A percentile compares a stretch with the other conserved stretches of the same genome.
Conservation (phyloP, 2,888 invertebrate species). For the Hirtodrosophila duncani region DNA sequence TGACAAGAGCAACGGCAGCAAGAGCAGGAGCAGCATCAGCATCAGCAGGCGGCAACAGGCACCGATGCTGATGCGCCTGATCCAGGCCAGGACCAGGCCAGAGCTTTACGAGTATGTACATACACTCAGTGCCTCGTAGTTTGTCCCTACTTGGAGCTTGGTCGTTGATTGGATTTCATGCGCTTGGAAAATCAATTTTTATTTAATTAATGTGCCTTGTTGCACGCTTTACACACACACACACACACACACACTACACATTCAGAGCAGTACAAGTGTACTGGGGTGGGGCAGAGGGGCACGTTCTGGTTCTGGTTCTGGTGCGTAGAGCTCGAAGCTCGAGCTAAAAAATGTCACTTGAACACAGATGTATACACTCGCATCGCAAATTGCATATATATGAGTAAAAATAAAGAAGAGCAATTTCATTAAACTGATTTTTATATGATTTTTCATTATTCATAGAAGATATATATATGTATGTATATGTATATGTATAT, state of each 20-base stretch:
- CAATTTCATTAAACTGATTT: too few relatives aligned
- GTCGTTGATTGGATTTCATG: constrained; percentile 67
- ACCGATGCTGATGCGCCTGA: constrained; percentile 6
- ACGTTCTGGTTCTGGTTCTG: too few relatives aligned
- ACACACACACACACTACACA: constrained; percentile 8
- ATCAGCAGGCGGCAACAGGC: constrained; percentile 1
- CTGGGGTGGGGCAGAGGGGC: too few relatives aligned
- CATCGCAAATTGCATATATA: too few relatives aligned
- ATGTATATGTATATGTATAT: too few relatives aligned
- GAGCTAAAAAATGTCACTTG: too few relatives aligned
- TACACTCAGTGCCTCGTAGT: constrained; percentile 32
- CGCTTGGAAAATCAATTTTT: constrained; percentile 68
- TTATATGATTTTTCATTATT: too few relatives aligned
- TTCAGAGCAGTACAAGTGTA: neutral
- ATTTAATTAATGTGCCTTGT: constrained; percentile 66
- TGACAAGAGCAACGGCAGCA: constrained; percentile 44
- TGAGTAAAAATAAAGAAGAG: too few relatives aligned
- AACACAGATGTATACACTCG: too few relatives aligned
- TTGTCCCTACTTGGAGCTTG: constrained; percentile 56
- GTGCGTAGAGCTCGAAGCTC: too few relatives aligned
- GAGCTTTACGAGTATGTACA: constrained; percentile 36
- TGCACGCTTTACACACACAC: constrained; percentile 46
- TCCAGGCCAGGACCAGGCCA: constrained; percentile 35
- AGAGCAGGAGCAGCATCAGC: constrained; percentile 5
- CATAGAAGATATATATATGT: too few relatives aligned